A percentile compares a stretch with the other conserved stretches of the same genome.
phyloP scores from a whole-genome alignment of 2,113 vertebrate species.

The Tyto alba region DNA sequence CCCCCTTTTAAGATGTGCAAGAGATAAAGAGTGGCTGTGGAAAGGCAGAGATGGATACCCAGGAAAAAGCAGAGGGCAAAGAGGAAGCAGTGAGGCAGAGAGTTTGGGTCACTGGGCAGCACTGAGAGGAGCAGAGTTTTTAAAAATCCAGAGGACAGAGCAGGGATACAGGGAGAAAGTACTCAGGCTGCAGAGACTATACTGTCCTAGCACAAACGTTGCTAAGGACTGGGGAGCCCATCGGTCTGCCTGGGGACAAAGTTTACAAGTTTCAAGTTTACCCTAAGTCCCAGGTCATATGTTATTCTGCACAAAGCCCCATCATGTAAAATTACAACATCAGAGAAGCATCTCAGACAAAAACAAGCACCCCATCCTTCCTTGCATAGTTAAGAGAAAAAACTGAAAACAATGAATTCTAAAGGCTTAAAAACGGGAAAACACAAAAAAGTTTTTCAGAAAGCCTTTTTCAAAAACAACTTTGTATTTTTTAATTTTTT shows the following conservation, averaged over 20 bases:
- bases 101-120: neutral
- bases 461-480: neutral
- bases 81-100: neutral
- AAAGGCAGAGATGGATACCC: neutral
- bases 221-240: neutral
- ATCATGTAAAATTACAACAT: neutral
- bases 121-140: neutral
- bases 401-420: neutral
- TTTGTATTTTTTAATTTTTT: neutral
- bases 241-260: neutral
- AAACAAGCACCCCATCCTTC: neutral
- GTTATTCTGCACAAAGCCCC: neutral
- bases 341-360: neutral
- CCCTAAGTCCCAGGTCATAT: accelerated
- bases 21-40: neutral
- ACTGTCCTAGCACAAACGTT: neutral
- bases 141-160: neutral
- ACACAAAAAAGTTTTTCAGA: neutral
- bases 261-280: neutral
- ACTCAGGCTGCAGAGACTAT: neutral
- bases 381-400: neutral
- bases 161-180: neutral
- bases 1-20: neutral
- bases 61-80: neutral
- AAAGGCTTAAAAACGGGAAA: neutral